These are phyloP conservation scores for Oreortyx pictus DNA, from an alignment of 2,797 vertebrate genomes.

Conservation along the genomic window DNA sequence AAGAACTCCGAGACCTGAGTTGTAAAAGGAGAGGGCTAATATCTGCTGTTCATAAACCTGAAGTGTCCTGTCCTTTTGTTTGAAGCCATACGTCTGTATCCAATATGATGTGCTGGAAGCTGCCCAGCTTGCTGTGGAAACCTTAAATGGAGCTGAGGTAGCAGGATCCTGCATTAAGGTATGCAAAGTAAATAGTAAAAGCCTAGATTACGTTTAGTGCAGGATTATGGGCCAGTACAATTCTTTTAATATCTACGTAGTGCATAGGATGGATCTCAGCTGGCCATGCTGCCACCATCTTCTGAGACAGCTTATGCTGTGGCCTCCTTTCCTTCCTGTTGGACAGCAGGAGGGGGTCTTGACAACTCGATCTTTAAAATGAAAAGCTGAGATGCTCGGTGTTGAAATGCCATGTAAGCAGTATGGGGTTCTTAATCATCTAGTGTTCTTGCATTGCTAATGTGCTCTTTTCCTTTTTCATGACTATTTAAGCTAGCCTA, in stretches of 20 bases:
- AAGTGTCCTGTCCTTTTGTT: background rate
- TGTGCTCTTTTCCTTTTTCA: background rate
- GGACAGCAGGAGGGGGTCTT: background rate
- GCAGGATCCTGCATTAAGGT: too few species aligned
- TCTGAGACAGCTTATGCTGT: background rate
- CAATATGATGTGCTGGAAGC: too few species aligned
- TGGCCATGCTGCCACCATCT: background rate
- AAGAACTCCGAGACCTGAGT: background rate
- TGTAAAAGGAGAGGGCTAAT: background rate
- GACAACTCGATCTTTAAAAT: background rate
- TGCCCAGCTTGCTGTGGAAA: too few species aligned
- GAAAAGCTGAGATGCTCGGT: background rate
- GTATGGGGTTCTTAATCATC: background rate
- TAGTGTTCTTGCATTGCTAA: background rate
- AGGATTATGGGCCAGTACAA: accelerated
- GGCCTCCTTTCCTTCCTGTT: background rate
- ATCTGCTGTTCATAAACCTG: background rate
- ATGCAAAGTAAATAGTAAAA: too few species aligned
- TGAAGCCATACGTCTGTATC: constrained; percentile 85
- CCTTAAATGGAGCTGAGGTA: too few species aligned
- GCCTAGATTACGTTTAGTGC: too few species aligned
- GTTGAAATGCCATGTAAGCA: background rate
- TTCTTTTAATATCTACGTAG: background rate
- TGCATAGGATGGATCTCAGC: background rate
- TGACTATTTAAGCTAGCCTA: background rate